Conservation (phyloP, 2,888 invertebrate species). For the Lepidonotus clava region DNA sequence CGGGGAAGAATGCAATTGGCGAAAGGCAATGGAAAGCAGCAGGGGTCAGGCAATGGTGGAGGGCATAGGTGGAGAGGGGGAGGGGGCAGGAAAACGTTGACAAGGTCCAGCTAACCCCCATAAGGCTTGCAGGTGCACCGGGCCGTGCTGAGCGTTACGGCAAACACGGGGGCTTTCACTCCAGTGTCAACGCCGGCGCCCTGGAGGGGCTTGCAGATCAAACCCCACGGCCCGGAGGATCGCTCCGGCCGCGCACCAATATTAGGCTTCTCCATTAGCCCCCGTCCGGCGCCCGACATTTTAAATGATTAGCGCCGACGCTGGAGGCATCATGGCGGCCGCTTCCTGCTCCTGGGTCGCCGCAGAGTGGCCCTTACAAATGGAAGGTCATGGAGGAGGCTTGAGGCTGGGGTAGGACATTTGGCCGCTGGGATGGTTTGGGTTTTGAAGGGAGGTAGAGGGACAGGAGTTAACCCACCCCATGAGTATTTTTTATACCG, state of each 20-base stretch:
- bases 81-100: too few relatives aligned
- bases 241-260: background rate
- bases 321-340: constrained; percentile 20
- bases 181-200: background rate
- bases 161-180: background rate
- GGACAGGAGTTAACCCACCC: too few relatives aligned
- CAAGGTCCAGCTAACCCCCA: too few relatives aligned
- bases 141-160: background rate
- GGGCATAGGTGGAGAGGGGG: too few relatives aligned
- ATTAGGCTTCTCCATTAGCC: constrained; percentile 51
- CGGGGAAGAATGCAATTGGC: too few relatives aligned
- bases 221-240: too few relatives aligned
- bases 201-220: too few relatives aligned
- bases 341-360: constrained; percentile 1
- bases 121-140: too few relatives aligned
- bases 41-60: too few relatives aligned
- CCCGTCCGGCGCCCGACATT: constrained; percentile 2
- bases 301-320: constrained; percentile 47
- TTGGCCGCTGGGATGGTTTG: background rate
- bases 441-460: too few relatives aligned
- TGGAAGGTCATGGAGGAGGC: background rate
- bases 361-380: background rate
- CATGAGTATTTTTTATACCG: too few relatives aligned
- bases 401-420: background rate
- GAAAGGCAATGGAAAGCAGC: too few relatives aligned